These are phyloP conservation scores for Labeo calbasu DNA, from an alignment of 2,797 vertebrate genomes.

Conservation along the genomic window DNA sequence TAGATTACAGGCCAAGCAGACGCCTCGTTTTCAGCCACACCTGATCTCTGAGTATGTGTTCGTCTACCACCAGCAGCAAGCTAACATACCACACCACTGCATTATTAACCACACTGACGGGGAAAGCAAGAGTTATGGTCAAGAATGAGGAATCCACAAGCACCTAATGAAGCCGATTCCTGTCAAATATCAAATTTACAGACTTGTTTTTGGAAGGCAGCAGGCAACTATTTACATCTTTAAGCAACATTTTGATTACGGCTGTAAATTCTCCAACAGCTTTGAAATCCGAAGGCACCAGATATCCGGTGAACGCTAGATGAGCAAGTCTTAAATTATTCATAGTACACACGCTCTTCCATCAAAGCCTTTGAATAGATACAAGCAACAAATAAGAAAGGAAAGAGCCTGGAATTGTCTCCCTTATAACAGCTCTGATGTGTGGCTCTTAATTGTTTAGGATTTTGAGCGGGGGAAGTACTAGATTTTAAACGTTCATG, in stretches of 20 bases:
- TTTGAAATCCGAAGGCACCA: constrained; percentile 49
- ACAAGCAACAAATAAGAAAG: constrained; percentile 39
- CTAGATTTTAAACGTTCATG: constrained; percentile 23
- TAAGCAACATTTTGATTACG: constrained; percentile 45
- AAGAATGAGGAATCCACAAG: constrained; percentile 14
- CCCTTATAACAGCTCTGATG: constrained; percentile 4
- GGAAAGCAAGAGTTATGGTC: constrained; percentile 11
- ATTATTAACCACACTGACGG: constrained; percentile 34
- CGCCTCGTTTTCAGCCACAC: constrained; percentile 28
- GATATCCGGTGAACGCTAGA: constrained; percentile 36
- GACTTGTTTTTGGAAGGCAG: constrained; percentile 28
- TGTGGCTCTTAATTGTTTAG: constrained; percentile 28
- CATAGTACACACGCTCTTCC: constrained; percentile 27
- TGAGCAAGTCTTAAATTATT: constrained; percentile 58
- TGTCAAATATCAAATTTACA: constrained; percentile 41
- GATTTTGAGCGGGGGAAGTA: not conserved
- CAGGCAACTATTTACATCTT: constrained; percentile 53
- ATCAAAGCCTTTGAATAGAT: constrained; percentile 43
- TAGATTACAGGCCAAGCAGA: constrained; percentile 28
- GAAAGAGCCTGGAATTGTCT: constrained; percentile 9
- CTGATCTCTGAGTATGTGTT: constrained; percentile 45
- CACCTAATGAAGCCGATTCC: constrained; percentile 14
- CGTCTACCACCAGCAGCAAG: constrained; percentile 18
- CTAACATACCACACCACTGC: constrained; percentile 11
- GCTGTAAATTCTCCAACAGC: constrained; percentile 38